Evolutionary conservation across 2,888 invertebrate species (phyloP), one percentile per base, ranked within the genome.

Genomic region (Agapostemon virescens): DNA sequence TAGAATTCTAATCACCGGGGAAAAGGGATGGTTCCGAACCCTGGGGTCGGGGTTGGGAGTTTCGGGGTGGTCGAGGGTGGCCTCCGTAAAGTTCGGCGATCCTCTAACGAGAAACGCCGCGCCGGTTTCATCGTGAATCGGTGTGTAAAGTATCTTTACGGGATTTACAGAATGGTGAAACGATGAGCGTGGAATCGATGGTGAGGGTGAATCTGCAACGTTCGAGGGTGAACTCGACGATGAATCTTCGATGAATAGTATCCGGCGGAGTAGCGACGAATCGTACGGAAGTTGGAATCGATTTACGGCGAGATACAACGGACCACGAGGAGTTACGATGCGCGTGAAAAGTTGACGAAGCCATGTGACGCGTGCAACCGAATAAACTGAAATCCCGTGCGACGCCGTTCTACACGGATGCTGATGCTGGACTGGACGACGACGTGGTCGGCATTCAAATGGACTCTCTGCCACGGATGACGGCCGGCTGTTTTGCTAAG

Each of bases 391-490:
- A 67, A 40, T 69, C 72, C 38, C 75, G 84, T 71, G 80, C 42
- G 75, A 58, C 75, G 67, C 64, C 67, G 69, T 74, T 69, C 45
- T 79, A 78, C 49, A 1, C n/a, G 49, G 49, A 49, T n/a, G 49
- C 81, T 76, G 81, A 86, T 79, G 86, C 79, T 80, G 84, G 84
- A 76, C 72, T 79, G 73, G 58, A 55, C 77, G 83, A 76, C 73
- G 85, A 76, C 73, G 79, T 70, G 74, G 38, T 77, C 75, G 58
- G 26, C 69, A 67, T 61, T 67, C 80, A 77, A 87, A 77, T 71
- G 85, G 85, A 82, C 70, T 74, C 71, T 84, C 58, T 45, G 77
- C 77, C 80, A 69, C 85, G 84, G 82, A 86, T 85, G 82, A 84
- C 85, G 82, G 69, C 72, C 78, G 85, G 79, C 81, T 84, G 84